Evolutionary conservation across 35 echinoderm and acorn worm genomes (phyloP).

Genomic region (Chiridota heheva): DNA sequence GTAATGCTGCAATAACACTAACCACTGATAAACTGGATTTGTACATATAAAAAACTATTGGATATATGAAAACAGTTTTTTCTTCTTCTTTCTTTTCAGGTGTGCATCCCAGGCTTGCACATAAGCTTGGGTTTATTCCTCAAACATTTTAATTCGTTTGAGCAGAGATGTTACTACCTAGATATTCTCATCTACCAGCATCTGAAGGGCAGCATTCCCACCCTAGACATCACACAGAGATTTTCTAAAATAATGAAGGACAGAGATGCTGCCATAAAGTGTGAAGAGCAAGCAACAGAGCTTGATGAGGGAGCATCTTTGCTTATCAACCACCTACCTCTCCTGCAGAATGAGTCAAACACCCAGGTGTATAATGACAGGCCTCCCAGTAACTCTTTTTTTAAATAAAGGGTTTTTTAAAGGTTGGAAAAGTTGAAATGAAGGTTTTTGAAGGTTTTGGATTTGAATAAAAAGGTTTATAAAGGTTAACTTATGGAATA

Average conservation of each 20-base stretch:
- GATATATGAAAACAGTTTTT: not conserved
- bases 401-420: no score
- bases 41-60: no score
- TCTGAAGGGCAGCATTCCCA: not conserved
- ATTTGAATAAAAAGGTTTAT: no score
- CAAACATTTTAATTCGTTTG: conserved; percentile 28
- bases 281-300: conserved; percentile 6
- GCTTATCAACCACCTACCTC: conserved; percentile 18
- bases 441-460: no score
- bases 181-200: not conserved
- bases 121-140: conserved; percentile 24
- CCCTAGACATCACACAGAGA: not conserved
- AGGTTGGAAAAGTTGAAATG: no score
- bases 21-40: no score
- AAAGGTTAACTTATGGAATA: no score
- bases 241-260: not conserved
- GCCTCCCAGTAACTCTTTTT: no score
- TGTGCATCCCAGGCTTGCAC: conserved; percentile 35
- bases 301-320: conserved; percentile 6
- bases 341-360: not conserved
- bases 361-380: conserved; percentile 15
- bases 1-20: no score
- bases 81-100: conserved; percentile 10
- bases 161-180: not conserved
- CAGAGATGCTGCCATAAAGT: conserved; percentile 14